Evolutionary conservation across 1,140 invertebrate species (phyloP), one percentile per base, ranked within the genome.

Genomic region (Zaprionus tsacasi): DNA sequence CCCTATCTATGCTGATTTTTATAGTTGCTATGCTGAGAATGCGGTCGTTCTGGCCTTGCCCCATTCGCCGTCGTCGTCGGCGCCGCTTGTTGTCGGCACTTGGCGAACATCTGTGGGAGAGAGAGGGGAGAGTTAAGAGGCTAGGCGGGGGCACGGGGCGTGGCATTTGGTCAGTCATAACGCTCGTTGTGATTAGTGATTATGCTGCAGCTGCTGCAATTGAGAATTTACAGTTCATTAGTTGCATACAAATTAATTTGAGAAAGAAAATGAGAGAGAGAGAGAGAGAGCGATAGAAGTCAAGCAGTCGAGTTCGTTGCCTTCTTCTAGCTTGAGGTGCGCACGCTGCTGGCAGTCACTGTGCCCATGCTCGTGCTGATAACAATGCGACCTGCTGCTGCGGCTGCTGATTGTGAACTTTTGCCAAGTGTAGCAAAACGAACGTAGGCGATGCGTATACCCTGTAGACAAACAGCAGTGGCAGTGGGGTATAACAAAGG

Each of bases 161-260:
- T 12, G 27, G 50, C 40, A 36, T 40, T 25, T 17, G 21, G 52
- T 27, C 67, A 61, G 30, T 69, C 67, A 61, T 61, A 70, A 61
- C 57, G 58, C 40, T 36, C 45, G 48, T 33, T 50, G 33, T 66
- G 64, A 78, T 78, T 56, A 63, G 65, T 54, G 65, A 59, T 74
- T 58, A 74, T 64, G 75, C 52, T 63, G 45, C 57, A 61, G 50
- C 65, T 57, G 17, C 56, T 69, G 79, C 64, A 79, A 72, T 72
- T 76, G 59, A 65, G 73, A 76, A 67, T 82, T 55, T 43, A 45
- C 59, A 63, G 67, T 72, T 76, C 43, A 82, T 80, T 76, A 77
- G 61, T 57, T 67, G 59, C 70, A 76, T 65, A 43, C 48, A 75
- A 70, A 66, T 59, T 71, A 60, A 68, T 61, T 70, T 50, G 43